These are phyloP conservation scores for Zosterops japonicus DNA, from an alignment of 2,113 vertebrate genomes.

Conservation along the genomic window DNA sequence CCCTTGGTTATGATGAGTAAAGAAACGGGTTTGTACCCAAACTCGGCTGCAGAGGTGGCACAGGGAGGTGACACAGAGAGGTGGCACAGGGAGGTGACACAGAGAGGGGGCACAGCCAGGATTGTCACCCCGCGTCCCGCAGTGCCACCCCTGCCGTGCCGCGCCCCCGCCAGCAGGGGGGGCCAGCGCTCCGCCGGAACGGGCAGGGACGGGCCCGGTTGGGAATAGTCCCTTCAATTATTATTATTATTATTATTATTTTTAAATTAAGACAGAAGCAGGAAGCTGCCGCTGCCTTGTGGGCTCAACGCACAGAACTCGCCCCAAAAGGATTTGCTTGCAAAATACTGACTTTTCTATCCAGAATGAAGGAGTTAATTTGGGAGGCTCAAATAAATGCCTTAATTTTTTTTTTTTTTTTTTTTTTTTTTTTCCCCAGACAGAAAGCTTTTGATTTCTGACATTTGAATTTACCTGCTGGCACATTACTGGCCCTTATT, in stretches of 20 bases:
- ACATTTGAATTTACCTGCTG: not conserved
- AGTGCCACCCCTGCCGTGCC: not conserved
- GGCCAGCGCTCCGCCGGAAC: not conserved
- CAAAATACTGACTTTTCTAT: not conserved
- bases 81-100: too few relatives aligned
- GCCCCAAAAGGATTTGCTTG: not conserved
- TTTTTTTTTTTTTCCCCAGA: rapidly evolving
- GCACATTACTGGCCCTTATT: not conserved
- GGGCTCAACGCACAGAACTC: not conserved
- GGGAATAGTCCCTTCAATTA: not conserved
- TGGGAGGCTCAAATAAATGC: rapidly evolving
- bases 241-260: not conserved
- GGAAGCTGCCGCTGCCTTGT: not conserved
- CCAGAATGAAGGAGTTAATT: not conserved
- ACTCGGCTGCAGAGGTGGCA: rapidly evolving
- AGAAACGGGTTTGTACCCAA: not conserved
- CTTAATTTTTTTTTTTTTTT: rapidly evolving
- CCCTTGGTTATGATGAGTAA: rapidly evolving
- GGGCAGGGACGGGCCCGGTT: rapidly evolving
- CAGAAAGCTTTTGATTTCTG: not conserved
- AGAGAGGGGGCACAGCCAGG: not conserved
- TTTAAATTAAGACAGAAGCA: not conserved
- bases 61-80: too few relatives aligned
- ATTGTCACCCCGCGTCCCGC: not conserved
- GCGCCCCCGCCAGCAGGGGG: constrained; percentile 30